Conservation (phyloP, 2,797 vertebrate genomes). For the Neosilurus hyrtlii region DNA sequence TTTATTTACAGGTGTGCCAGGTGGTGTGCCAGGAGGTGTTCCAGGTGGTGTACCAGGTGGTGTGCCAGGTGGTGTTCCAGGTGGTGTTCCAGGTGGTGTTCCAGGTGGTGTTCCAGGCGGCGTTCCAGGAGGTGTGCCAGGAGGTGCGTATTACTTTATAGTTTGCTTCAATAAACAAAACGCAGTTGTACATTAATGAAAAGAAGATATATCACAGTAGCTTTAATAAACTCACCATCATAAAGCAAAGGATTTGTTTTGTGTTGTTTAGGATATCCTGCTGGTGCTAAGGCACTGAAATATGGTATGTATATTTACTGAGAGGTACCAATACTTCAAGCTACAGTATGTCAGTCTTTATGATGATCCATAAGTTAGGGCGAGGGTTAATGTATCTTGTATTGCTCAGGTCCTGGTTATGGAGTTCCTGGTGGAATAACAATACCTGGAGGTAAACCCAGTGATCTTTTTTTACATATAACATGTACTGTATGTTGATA, state of each 20-base stretch:
- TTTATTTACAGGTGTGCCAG: not conserved
- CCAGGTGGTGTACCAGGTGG: not conserved
- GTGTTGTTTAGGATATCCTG: conserved; percentile 29
- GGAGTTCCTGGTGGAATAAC: not conserved
- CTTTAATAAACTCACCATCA: not conserved
- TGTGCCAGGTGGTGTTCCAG: not conserved
- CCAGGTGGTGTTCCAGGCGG: not conserved
- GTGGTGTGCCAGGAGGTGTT: not conserved
- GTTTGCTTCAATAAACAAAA: not conserved
- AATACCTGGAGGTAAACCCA: not conserved
- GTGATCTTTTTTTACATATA: not conserved
- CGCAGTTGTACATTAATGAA: not conserved
- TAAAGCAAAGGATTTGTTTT: not conserved
- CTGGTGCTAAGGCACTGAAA: conserved; percentile 14
- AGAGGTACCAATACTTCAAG: not conserved
- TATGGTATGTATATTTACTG: conserved; percentile 9
- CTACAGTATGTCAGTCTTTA: not conserved
- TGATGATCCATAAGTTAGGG: not conserved
- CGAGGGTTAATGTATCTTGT: not conserved
- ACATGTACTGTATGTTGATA: not conserved
- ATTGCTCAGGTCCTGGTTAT: conserved; percentile 10
- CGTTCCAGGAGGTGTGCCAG: not conserved
- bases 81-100: not conserved
- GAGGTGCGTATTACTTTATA: not conserved
- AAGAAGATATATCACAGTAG: not conserved